Conservation (phyloP, 1,140 invertebrate species). For the Tetranychus cinnabarinus region DNA sequence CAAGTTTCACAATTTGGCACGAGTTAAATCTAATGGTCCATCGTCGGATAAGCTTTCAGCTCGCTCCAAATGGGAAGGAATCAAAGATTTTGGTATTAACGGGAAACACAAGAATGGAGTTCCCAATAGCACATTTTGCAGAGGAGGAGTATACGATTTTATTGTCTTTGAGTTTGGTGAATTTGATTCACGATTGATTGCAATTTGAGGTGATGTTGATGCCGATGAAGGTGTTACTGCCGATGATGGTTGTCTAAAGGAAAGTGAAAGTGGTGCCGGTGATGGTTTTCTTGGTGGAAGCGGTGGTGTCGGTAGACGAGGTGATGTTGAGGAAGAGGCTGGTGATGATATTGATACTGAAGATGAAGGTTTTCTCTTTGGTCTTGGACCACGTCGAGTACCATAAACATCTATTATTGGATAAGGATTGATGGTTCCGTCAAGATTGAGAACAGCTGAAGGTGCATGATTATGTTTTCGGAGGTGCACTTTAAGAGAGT, state of each 20-base stretch:
- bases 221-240: neutral
- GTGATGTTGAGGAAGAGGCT: neutral
- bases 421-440: constrained; percentile 53
- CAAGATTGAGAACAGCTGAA: constrained; percentile 56
- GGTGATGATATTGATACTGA: neutral
- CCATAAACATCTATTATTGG: constrained; percentile 72
- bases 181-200: too few relatives aligned
- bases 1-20: too few relatives aligned
- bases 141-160: too few relatives aligned
- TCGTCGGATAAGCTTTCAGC: too few relatives aligned
- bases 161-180: too few relatives aligned
- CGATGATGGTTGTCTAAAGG: neutral
- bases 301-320: neutral
- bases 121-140: too few relatives aligned
- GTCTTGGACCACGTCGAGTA: constrained; percentile 55
- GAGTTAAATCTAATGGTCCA: too few relatives aligned
- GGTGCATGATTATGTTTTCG: constrained; percentile 72
- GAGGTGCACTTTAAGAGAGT: constrained; percentile 84
- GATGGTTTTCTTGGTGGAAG: neutral
- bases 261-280: neutral
- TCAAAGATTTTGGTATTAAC: too few relatives aligned
- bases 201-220: neutral
- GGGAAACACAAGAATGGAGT: too few relatives aligned
- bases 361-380: constrained; percentile 15
- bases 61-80: too few relatives aligned